Evolutionary conservation across 2,888 invertebrate species (phyloP).

Genomic region (Dicyrtoma fusca): DNA sequence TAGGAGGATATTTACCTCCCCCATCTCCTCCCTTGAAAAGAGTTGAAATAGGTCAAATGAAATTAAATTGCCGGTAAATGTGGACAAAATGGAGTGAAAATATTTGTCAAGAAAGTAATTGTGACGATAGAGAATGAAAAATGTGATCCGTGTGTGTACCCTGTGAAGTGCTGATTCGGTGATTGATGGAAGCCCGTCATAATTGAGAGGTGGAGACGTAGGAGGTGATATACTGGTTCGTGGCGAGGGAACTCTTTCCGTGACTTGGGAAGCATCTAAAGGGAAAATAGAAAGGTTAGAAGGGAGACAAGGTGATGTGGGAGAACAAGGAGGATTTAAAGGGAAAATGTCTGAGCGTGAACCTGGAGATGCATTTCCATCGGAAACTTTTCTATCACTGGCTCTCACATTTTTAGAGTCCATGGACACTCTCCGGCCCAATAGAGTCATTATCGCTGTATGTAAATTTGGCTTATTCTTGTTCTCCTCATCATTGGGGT

Average conservation of each 20-base stretch:
- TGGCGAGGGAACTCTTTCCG: background rate
- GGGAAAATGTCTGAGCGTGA: slow-evolving; percentile 18
- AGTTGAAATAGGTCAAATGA: background rate
- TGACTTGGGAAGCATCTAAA: background rate
- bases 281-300: slow-evolving; percentile 10
- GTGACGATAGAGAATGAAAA: background rate
- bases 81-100: background rate
- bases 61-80: background rate
- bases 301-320: slow-evolving; percentile 19
- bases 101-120: background rate
- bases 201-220: background rate
- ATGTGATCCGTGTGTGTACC: background rate
- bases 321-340: slow-evolving; percentile 24
- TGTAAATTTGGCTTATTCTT: slow-evolving; percentile 42
- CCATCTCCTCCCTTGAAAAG: background rate
- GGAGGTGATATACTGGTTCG: background rate
- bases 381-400: too few relatives aligned
- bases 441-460: slow-evolving; percentile 49
- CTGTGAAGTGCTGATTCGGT: background rate
- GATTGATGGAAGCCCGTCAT: slow-evolving; percentile 3
- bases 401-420: slow-evolving; percentile 22
- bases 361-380: slow-evolving; percentile 5
- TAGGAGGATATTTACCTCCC: background rate
- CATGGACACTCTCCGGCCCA: slow-evolving; percentile 46
- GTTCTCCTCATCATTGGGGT: background rate